A percentile compares a stretch with the other conserved stretches of the same genome.
Evolutionary conservation across 2,797 vertebrate genomes (phyloP).

Genomic region (Muraenolepis orangiensis): DNA sequence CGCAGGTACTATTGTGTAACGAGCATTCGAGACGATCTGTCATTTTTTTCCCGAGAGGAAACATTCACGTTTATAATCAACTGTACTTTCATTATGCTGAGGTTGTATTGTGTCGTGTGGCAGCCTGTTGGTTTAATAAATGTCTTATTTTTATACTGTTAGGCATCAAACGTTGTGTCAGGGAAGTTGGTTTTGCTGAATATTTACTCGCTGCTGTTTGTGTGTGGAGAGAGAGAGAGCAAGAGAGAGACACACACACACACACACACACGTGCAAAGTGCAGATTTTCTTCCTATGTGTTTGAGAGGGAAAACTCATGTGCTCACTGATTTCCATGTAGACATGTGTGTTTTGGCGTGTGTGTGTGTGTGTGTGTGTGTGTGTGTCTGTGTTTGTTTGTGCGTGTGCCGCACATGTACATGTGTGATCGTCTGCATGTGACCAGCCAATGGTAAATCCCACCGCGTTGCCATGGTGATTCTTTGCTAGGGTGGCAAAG

Average conservation of each 20-base stretch:
- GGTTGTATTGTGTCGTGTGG: too few species aligned
- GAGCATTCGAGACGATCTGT: too few species aligned
- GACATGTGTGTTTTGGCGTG: background rate
- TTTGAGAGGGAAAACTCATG: background rate
- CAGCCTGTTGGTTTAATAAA: background rate
- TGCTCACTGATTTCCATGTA: background rate
- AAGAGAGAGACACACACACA: background rate
- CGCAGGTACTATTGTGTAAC: too few species aligned
- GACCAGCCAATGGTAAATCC: constrained; percentile 49
- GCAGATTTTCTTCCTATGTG: background rate
- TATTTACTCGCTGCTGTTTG: background rate
- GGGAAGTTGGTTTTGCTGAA: background rate
- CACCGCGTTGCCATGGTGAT: constrained; percentile 61
- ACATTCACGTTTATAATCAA: too few species aligned
- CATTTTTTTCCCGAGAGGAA: too few species aligned
- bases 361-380: background rate
- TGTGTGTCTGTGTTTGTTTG: background rate
- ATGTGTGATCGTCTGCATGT: background rate
- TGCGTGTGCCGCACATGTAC: background rate
- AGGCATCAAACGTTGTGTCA: background rate
- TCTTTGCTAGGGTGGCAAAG: constrained; percentile 44
- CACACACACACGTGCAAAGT: background rate
- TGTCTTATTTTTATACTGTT: background rate
- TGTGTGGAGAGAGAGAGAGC: background rate
- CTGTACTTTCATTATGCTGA: too few species aligned